Evolutionary conservation across 2,888 invertebrate species (phyloP), one percentile per base, ranked within the genome.

Genomic region (Griposia aprilina): DNA sequence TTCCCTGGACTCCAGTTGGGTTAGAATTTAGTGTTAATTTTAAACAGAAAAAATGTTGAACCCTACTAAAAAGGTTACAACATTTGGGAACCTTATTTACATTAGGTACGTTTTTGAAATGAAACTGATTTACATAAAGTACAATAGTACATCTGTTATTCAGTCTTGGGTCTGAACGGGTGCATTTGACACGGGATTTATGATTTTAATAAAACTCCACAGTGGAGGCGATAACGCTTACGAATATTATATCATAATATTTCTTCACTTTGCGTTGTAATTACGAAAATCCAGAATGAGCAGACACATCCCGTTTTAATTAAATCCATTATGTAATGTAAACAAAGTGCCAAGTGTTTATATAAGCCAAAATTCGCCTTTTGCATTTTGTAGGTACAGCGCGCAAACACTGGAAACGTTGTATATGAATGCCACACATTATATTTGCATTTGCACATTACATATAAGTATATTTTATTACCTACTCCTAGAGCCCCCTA

Each of bases 181-280:
- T 97, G 96, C 94, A 94, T 95, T 95, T 96, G 96, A 96, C 96
- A 93, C 89, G 89, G 93, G 95, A 96, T 97, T 97, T 97, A 97
- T 96, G 94, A 95, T 95, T 96, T 96, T 96, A 96, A 96, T 96
- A 96, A 96, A 96, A 96, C 94, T 93, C 91, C 88, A 86, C 90
- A 91, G 93, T 92, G 91, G 90, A 90, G 90, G 92, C 92, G 90
- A 93, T 94, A 93, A 93, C 91, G 92, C 91, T 94, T 92, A 93
- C 92, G 91, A 92, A 92, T 93, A 93, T 94, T 92, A 93, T 93
- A 92, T 92, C 90, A 91, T 91, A 90, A 91, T 92, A 92, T 91
- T 93, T 91, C 90, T 92, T 91, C 90, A 86, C 87, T 90, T 90
- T 85, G 89, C 87, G 87, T 80, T 88, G 90, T 92, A 92, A 91